Evolutionary conservation across 1,140 invertebrate genomes (phyloP).

Genomic region (Procambarus virginalis): DNA sequence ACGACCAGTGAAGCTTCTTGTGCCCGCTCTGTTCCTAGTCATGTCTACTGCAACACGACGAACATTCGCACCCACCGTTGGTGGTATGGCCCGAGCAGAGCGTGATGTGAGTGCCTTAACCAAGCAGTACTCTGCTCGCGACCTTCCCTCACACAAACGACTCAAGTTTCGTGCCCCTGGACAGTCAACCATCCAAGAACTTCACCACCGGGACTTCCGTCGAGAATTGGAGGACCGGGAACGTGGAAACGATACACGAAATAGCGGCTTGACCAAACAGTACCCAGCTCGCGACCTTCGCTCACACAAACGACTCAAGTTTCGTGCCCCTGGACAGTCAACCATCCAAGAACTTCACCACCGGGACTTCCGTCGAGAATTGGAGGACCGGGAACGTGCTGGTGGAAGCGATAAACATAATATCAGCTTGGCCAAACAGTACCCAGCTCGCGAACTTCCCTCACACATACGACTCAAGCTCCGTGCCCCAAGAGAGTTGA

Average conservation of each 20-base stretch:
- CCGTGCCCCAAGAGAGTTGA: no score
- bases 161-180: constrained; percentile 88
- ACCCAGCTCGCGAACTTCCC: no score
- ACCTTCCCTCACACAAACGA: constrained; percentile 79
- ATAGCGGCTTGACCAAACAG: constrained; percentile 96
- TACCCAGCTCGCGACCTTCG: constrained; percentile 96
- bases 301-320: constrained; percentile 71
- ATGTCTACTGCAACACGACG: constrained; percentile 99
- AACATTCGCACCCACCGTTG: constrained; percentile 97
- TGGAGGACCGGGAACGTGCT: constrained; percentile 91
- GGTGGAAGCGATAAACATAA: constrained; percentile 72
- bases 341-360: constrained; percentile 90
- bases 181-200: constrained; percentile 93
- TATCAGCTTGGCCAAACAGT: no score
- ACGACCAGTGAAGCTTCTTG: no score
- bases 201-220: constrained; percentile 92
- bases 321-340: constrained; percentile 95
- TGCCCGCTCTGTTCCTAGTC: neutral
- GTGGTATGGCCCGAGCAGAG: constrained; percentile 93
- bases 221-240: constrained; percentile 97
- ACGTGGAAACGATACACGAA: no score
- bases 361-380: constrained; percentile 94
- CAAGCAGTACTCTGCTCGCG: constrained; percentile 97
- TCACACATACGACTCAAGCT: no score
- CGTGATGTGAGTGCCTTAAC: constrained; percentile 98